Evolutionary conservation across 2,113 vertebrate species (phyloP).

Genomic region (Neopipo cinnamomea): DNA sequence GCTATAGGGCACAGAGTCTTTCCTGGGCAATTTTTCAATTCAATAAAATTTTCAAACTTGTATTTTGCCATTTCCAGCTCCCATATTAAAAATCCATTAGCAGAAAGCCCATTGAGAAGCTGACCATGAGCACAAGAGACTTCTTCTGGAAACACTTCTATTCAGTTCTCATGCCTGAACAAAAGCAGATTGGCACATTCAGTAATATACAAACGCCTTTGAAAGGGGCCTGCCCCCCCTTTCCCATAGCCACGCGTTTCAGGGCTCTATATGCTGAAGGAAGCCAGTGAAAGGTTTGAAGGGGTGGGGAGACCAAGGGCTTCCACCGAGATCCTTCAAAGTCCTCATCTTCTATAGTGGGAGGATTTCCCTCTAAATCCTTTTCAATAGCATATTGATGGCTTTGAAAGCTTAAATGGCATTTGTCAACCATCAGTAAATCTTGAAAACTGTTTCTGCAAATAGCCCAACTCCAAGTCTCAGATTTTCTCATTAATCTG

Average conservation of each 20-base stretch:
- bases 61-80: slow-evolving; percentile 34
- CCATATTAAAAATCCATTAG: slow-evolving; percentile 71
- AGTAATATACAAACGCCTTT: slow-evolving; percentile 40
- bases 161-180: slow-evolving; percentile 66
- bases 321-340: slow-evolving; percentile 69
- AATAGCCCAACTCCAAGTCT: slow-evolving; percentile 70
- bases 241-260: slow-evolving; percentile 71
- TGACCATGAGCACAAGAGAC: slow-evolving; percentile 46
- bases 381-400: slow-evolving; percentile 77
- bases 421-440: slow-evolving; percentile 80
- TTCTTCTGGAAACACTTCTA: slow-evolving; percentile 62
- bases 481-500: slow-evolving; percentile 76
- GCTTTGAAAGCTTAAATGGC: slow-evolving; percentile 79
- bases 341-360: slow-evolving; percentile 56
- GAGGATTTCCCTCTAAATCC: slow-evolving; percentile 69
- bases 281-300: slow-evolving; percentile 60
- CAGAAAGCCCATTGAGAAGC: slow-evolving; percentile 49
- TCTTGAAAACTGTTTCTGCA: slow-evolving; percentile 77
- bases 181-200: slow-evolving; percentile 72
- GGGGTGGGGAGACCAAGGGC: slow-evolving; percentile 30
- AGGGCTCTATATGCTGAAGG: slow-evolving; percentile 46
- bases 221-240: slow-evolving; percentile 38
- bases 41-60: slow-evolving; percentile 30
- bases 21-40: slow-evolving; percentile 28
- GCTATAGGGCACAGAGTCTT: neutral